These are phyloP conservation scores for Parthenolecanium corni DNA, from an alignment of 2,888 invertebrate species.

Conservation along the genomic window DNA sequence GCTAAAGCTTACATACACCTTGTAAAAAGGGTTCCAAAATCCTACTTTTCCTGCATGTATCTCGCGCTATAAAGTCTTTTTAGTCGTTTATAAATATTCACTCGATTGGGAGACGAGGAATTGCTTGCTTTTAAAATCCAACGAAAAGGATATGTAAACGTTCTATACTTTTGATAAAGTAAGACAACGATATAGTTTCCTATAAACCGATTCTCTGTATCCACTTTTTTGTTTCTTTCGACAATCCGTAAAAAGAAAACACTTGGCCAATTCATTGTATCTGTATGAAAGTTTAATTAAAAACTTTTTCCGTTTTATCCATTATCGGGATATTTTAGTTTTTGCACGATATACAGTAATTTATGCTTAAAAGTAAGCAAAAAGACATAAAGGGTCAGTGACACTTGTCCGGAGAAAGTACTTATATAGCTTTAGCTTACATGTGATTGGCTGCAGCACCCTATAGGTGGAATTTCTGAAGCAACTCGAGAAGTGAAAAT, in stretches of 20 bases:
- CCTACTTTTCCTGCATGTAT: background rate
- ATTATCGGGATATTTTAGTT: too few species aligned
- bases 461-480: too few species aligned
- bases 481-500: too few species aligned
- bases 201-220: conserved; percentile 10
- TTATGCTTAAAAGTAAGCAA: too few species aligned
- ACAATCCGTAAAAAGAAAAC: conserved; percentile 9
- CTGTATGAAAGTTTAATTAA: conserved; percentile 21
- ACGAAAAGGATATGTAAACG: conserved; percentile 7
- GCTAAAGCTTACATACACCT: conserved; percentile 19
- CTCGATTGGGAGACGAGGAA: conserved; percentile 16
- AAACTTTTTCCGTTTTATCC: too few species aligned
- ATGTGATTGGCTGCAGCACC: too few species aligned
- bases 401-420: too few species aligned
- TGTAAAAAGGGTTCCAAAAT: conserved; percentile 26
- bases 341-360: too few species aligned
- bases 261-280: background rate
- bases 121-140: conserved; percentile 1
- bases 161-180: conserved; percentile 7
- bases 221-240: background rate
- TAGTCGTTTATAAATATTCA: conserved; percentile 28
- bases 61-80: conserved; percentile 14
- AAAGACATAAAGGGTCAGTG: too few species aligned
- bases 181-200: conserved; percentile 19
- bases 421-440: too few species aligned